These are phyloP conservation scores for Bombus waltoni DNA, from an alignment of 1,140 invertebrate genomes.

Conservation along the genomic window DNA sequence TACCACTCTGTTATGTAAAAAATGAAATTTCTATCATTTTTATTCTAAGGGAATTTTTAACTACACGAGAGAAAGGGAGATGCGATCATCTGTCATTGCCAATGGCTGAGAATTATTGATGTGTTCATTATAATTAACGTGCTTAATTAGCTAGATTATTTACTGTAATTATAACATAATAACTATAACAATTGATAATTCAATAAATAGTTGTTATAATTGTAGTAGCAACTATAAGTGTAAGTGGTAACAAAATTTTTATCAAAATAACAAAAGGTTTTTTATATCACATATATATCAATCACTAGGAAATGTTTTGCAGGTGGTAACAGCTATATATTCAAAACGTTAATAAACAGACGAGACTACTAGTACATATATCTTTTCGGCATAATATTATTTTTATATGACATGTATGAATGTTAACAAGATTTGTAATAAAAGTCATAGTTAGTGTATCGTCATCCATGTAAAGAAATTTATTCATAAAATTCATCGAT, in stretches of 20 bases:
- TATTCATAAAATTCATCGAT: neutral
- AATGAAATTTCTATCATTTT: neutral
- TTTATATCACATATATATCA: neutral
- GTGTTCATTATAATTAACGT: neutral
- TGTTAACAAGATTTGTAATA: constrained; percentile 7
- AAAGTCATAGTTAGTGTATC: neutral
- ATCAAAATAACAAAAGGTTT: neutral
- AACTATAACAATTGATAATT: neutral
- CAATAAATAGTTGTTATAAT: neutral
- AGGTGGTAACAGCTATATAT: neutral
- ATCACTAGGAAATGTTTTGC: neutral
- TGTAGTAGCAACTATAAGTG: neutral
- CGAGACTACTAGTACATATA: neutral
- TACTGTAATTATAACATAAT: neutral
- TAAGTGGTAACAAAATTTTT: neutral
- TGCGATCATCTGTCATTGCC: neutral
- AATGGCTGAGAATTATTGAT: neutral
- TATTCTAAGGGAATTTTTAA: neutral
- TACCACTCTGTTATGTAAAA: neutral
- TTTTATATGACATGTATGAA: constrained; percentile 10
- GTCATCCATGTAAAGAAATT: neutral
- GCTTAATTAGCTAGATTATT: neutral
- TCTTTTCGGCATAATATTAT: constrained; percentile 9
- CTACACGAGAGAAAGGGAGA: no score
- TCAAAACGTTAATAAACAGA: neutral